phyloP scores from a whole-genome alignment of 2,797 vertebrate species.

The Steatocranus sp. region DNA sequence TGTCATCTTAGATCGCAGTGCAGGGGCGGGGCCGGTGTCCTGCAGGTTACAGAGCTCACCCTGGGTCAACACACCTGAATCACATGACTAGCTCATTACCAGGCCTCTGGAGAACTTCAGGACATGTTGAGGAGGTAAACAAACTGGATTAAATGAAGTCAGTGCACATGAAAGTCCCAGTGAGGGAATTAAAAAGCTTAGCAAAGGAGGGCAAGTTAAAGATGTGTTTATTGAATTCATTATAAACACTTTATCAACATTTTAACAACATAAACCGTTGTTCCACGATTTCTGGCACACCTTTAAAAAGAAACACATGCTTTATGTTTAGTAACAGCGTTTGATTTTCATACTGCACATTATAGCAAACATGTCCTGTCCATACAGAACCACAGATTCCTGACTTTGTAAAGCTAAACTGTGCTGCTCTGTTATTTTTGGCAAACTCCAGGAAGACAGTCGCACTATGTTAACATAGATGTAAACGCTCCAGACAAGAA shows the following conservation, averaged over 20 bases:
- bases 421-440: background rate
- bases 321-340: background rate
- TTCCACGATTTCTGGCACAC: accelerated
- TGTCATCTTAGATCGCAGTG: accelerated
- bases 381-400: background rate
- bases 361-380: background rate
- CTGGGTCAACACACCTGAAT: background rate
- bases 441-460: accelerated
- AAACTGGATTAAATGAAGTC: background rate
- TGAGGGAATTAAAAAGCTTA: background rate
- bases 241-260: background rate
- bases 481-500: accelerated
- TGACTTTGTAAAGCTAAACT: background rate
- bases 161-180: background rate
- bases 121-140: background rate
- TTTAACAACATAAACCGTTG: accelerated
- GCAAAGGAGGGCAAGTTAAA: background rate
- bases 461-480: background rate
- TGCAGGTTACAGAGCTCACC: background rate
- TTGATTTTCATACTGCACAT: background rate
- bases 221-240: background rate
- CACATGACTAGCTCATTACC: background rate
- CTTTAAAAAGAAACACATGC: background rate
- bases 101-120: background rate
- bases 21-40: accelerated